phyloP scores from a whole-genome alignment of 2,113 vertebrate species.

The Cyrtonyx montezumae region DNA sequence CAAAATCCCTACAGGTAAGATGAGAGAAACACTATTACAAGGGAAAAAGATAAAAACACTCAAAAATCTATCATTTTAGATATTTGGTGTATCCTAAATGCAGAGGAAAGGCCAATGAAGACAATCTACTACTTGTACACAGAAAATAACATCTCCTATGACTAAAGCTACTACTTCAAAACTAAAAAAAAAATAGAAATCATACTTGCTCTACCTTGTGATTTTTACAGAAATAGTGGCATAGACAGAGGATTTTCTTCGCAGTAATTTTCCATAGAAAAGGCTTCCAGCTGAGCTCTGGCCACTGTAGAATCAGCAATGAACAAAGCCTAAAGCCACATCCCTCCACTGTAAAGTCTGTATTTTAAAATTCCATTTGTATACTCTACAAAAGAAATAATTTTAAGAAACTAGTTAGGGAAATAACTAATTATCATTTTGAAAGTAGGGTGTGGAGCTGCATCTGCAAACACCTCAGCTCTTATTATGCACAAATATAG shows the following conservation, averaged over 20 bases:
- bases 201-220: no score
- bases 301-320: not conserved
- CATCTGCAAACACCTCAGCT: not conserved
- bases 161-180: not conserved
- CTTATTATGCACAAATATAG: not conserved
- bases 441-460: not conserved
- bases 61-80: not conserved
- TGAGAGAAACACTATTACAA: not conserved
- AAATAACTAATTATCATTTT: not conserved
- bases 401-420: no score
- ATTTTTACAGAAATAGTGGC: conserved; percentile 20
- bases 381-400: conserved; percentile 13
- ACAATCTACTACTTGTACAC: not conserved
- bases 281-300: not conserved
- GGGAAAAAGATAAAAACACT: not conserved
- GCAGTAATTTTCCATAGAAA: conserved; percentile 48
- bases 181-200: not conserved
- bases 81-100: not conserved
- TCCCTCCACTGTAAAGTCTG: conserved; percentile 3
- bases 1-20: not conserved
- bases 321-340: not conserved
- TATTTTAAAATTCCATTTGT: not conserved
- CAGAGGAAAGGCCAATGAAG: not conserved
- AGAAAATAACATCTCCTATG: not conserved
- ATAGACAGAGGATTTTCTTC: conserved; percentile 32